Conservation (phyloP, 2,797 vertebrate genomes). For the Todus mexicanus region DNA sequence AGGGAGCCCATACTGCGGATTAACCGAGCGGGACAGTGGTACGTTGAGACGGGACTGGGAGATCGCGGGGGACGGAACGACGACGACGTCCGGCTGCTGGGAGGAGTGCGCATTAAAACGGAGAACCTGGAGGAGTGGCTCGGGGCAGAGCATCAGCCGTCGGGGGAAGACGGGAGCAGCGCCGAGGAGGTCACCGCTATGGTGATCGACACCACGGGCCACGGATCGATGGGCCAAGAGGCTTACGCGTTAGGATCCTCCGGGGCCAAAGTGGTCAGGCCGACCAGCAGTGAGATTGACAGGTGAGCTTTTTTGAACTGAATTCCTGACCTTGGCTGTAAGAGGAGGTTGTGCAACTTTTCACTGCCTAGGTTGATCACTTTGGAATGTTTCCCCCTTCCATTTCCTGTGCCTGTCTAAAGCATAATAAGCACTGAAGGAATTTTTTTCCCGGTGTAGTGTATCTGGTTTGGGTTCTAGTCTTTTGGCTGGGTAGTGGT, state of each 20-base stretch:
- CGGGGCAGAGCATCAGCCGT: constrained; percentile 85
- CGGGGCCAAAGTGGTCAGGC: constrained; percentile 82
- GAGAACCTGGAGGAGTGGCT: constrained; percentile 95
- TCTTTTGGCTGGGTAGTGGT: neutral
- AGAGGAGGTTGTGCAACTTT: neutral
- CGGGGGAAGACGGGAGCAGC: constrained; percentile 86
- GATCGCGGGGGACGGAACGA: constrained; percentile 76
- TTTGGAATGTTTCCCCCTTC: neutral
- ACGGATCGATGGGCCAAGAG: constrained; percentile 82
- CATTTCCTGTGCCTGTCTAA: neutral
- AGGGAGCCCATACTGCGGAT: constrained; percentile 92
- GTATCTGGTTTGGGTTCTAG: neutral
- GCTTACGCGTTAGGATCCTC: constrained; percentile 76
- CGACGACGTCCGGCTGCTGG: constrained; percentile 79
- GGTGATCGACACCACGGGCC: constrained; percentile 92
- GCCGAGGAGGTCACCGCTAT: constrained; percentile 89
- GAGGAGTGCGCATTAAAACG: constrained; percentile 89
- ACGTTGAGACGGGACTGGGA: constrained; percentile 85
- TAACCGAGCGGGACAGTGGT: constrained; percentile 96
- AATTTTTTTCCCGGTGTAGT: neutral
- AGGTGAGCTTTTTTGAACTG: constrained; percentile 75
- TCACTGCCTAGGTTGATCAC: neutral
- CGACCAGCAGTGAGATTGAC: constrained; percentile 92
- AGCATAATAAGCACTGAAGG: neutral
- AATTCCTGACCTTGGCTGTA: neutral